Evolutionary conservation across 2,113 vertebrate genomes (phyloP), one percentile per base, ranked within the genome.

Genomic region (Microtus richardsoni): DNA sequence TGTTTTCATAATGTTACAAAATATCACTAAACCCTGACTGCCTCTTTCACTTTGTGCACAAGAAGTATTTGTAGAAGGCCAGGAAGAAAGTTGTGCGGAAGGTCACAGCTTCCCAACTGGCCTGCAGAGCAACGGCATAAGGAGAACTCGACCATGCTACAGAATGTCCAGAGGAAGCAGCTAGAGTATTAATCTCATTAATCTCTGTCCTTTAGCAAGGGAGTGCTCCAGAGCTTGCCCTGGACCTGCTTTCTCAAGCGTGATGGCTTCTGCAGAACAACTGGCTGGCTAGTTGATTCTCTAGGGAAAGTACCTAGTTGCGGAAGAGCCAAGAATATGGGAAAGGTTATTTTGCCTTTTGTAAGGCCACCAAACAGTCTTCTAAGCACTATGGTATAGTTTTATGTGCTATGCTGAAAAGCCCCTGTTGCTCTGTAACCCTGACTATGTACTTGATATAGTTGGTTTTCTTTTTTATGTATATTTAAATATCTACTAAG

Each of bases 1-100:
- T 73, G 24, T 73, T 71, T 89, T 95, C 13, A 95, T 52, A 73
- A 8, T 44, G 68, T 2, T 52, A 64, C 60, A 39, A 83, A 33
- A 73, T 54, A 79, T 54, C 52, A 39, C 44, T 30, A 79, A 28
- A 77, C 10, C 64, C 78, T 12, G 52, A 33, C 75, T 93, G 13
- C 17, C 36, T 39, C 80, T 70, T 80, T 70, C 41, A 80, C 6
- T 71, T 13, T 41, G 30, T 60, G 7, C 9, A 58, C 77, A 62
- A 73, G 14, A n/a, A 62, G 13, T 10, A 26, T 66, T 26, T 60
- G 44, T 52, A 39, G 84, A 75, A 71, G 3, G n/a, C 1, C 19
- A 22, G n/a, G 44, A 2, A 75, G 60, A 8, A 10, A 74, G 14
- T 1, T 19, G 1, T 24, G 1, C 3, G 36, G 10, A 58, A 24